Percentiles rank a stretch among this genome's conserved stretches.
Evolutionary conservation across 2,113 vertebrate genomes (phyloP).

Genomic region (Pedetes capensis): DNA sequence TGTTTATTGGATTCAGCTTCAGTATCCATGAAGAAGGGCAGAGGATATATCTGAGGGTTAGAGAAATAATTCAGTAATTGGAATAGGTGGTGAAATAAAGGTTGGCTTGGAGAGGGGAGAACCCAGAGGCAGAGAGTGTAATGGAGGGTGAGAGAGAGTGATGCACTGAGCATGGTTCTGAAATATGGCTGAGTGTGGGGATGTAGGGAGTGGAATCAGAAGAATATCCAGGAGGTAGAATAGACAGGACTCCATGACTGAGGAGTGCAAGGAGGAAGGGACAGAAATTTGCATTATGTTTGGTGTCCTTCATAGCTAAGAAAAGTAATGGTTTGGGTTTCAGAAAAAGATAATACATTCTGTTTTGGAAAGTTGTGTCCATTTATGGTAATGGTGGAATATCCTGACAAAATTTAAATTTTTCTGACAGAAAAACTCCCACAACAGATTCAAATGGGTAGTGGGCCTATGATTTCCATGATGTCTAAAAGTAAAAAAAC

Average conservation of each 20-base stretch:
- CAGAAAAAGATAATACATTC: background rate
- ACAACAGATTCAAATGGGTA: background rate
- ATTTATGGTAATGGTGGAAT: background rate
- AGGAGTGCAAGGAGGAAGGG: background rate
- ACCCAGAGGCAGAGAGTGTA: accelerated
- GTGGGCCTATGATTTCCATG: background rate
- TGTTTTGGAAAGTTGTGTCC: background rate
- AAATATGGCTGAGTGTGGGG: background rate
- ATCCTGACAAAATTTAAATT: background rate
- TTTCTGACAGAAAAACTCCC: background rate
- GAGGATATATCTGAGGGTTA: background rate
- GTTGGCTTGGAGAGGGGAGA: background rate
- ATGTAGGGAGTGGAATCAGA: background rate
- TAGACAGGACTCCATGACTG: background rate
- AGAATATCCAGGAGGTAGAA: accelerated
- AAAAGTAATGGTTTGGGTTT: background rate
- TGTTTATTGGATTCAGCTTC: background rate
- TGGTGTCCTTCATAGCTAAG: background rate
- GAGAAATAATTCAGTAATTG: background rate
- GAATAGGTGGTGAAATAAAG: background rate
- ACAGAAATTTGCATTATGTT: background rate
- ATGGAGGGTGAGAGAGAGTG: background rate
- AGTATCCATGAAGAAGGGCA: background rate
- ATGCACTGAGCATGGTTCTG: background rate
- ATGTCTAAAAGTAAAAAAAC: background rate